Percentiles rank a stretch among this genome's conserved stretches.
Evolutionary conservation across 2,888 invertebrate genomes (phyloP).

Genomic region (Cetonia aurata): DNA sequence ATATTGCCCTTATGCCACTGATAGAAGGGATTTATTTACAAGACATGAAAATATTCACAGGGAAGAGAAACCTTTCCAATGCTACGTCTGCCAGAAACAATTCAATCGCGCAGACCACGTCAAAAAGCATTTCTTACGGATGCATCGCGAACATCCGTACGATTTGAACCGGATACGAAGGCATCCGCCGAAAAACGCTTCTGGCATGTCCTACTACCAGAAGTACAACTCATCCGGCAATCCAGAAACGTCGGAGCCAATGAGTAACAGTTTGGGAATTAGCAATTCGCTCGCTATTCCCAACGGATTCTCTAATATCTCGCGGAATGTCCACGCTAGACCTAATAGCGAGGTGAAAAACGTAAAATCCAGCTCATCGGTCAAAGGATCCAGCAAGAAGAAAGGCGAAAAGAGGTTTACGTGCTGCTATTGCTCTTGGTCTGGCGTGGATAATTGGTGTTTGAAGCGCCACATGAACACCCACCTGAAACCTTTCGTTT

Average conservation of each 20-base stretch:
- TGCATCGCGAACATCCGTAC: constrained; percentile 92
- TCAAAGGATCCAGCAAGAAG: constrained; percentile 62
- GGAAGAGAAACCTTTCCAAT: constrained; percentile 94
- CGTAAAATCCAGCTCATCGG: constrained; percentile 52
- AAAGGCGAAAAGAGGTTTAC: constrained; percentile 69
- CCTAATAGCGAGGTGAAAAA: constrained; percentile 57
- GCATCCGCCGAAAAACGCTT: constrained; percentile 73
- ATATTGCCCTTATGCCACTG: constrained; percentile 92
- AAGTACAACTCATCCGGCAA: constrained; percentile 61
- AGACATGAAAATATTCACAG: constrained; percentile 94
- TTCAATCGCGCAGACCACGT: constrained; percentile 96
- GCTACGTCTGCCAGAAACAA: constrained; percentile 92
- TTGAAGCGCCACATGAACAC: constrained; percentile 92
- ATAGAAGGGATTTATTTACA: constrained; percentile 90
- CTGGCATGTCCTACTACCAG: constrained; percentile 68
- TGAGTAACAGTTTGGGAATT: constrained; percentile 48
- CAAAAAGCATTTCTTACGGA: constrained; percentile 92
- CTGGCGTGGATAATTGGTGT: constrained; percentile 95
- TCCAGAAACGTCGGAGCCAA: constrained; percentile 56
- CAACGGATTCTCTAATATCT: constrained; percentile 60
- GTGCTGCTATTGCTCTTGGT: constrained; percentile 93
- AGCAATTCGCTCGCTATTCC: constrained; percentile 58
- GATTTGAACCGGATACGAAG: constrained; percentile 85
- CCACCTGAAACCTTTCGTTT: constrained; percentile 92
- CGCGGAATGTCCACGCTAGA: constrained; percentile 54